Conservation (phyloP, 2,113 vertebrate genomes). For the Saimiri boliviensis region DNA sequence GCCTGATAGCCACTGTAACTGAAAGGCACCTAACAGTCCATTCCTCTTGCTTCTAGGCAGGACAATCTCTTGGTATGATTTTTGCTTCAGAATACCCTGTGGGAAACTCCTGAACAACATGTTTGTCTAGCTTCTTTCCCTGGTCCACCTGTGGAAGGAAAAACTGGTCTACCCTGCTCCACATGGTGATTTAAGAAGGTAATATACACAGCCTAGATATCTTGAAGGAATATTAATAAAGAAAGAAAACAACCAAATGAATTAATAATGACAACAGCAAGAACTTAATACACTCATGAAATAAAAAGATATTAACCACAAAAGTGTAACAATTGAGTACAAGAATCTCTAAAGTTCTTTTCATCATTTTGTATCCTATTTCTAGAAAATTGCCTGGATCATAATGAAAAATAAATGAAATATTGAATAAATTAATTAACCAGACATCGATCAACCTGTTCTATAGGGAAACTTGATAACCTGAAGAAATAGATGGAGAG, state of each 20-base stretch:
- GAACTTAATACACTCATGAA: not conserved
- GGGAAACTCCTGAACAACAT: not conserved
- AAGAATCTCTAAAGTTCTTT: not conserved
- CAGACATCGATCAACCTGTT: not conserved
- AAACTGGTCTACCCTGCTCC: not conserved
- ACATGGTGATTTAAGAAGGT: not conserved
- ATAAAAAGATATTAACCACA: not conserved
- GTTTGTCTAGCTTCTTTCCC: not conserved
- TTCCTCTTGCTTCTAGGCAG: not conserved
- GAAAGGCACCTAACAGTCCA: not conserved
- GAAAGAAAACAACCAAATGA: not conserved
- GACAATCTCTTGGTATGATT: not conserved
- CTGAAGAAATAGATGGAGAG: not conserved
- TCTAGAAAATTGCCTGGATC: not conserved
- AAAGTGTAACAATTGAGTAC: not conserved
- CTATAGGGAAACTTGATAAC: not conserved
- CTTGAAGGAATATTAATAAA: not conserved
- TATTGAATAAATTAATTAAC: not conserved
- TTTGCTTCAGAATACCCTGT: not conserved
- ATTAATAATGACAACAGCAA: not conserved
- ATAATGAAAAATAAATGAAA: not conserved
- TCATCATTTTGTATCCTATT: not conserved
- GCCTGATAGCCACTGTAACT: not conserved
- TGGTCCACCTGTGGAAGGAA: not conserved
- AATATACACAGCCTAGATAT: not conserved